phyloP scores from a whole-genome alignment of 2,797 vertebrate genomes.

The Myotis findleyi region DNA sequence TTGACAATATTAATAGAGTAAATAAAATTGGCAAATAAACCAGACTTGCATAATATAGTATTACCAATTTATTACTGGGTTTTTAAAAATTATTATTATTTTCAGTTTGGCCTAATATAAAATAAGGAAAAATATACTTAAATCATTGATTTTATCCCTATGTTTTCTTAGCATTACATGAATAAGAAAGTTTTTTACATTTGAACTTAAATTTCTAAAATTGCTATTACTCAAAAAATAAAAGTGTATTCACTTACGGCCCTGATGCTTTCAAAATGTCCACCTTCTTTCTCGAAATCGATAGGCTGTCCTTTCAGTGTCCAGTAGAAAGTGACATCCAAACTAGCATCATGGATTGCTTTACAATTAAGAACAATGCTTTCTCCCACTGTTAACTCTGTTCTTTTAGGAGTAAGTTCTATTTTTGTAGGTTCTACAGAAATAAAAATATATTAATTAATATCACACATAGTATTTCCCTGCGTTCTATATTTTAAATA shows the following conservation, averaged over 20 bases:
- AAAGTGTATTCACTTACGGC: conserved; percentile 91
- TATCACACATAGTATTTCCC: not conserved
- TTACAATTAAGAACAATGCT: conserved; percentile 97
- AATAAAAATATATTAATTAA: conserved; percentile 51
- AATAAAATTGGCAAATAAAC: not conserved
- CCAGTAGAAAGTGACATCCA: conserved; percentile 96
- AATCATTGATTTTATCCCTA: not conserved
- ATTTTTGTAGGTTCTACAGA: conserved; percentile 95
- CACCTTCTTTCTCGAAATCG: conserved; percentile 93
- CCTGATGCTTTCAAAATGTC: conserved; percentile 97
- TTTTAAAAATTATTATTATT: not conserved
- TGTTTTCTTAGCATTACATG: conserved; percentile 48
- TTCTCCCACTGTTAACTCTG: conserved; percentile 97
- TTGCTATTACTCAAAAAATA: conserved; percentile 35
- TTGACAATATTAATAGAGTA: not conserved
- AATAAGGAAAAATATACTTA: conserved; percentile 19
- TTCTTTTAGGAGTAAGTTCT: conserved; percentile 93
- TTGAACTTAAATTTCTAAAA: not conserved
- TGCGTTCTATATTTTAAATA: not conserved
- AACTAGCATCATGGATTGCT: conserved; percentile 93
- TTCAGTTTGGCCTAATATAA: conserved; percentile 25
- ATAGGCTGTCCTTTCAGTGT: conserved; percentile 94
- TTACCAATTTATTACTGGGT: not conserved
- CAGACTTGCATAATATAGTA: not conserved
- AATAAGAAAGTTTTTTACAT: not conserved